Base-by-base conservation (phyloP, 2,888 invertebrate species). In the Hoplodrina blanda region DNA sequence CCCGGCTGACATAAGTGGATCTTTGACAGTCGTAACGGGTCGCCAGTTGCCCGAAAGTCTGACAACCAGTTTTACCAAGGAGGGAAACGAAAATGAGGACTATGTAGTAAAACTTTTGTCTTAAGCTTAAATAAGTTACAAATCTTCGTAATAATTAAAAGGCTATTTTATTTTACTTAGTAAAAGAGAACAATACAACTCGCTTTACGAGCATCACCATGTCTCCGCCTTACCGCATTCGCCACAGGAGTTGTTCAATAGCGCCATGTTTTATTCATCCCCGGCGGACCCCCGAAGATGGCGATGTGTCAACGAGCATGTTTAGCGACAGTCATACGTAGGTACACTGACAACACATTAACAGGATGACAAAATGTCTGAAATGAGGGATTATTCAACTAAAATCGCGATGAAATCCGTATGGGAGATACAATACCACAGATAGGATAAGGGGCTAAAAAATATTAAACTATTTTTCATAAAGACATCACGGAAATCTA, bases 211-310 rank as follows among this genome's bases (percentile, higher is more conserved):
- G 1, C 37, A 6, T 0, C 37, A 69, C 57, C 4, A 2, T 55
- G 57, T 61, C 20, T 19, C n/a, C 11, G 20, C 44, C 68, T 59
- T 20, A 50, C 15, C 4, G 11, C 44, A 54, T 20, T 67, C 66
- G 73, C 70, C 63, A 76, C 72, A 75, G 69, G 52, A 69, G 61
- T 44, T 57, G 68, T 65, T 76, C 82, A 78, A 81, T 71, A 73
- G 66, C 70, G 33, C 60, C 72, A 81, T 81, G 81, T 81, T 63
- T 82, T 80, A 82, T 82, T 82, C 78, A 83, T 80, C 61, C 53
- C 33, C 59, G 44, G 33, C 3, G 25, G 73, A 57, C 62, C 67
- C 46, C 73, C 66, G 10, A 50, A 53, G 62, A 61, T 41, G 76
- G 69, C 49, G 37, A 41, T 44, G 53, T 67, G 61, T 77, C 73